Percentiles rank a stretch among this genome's conserved stretches.
These are phyloP conservation scores for Butastur rufipennis DNA, from an alignment of 2,113 vertebrate genomes.

Conservation along the genomic window DNA sequence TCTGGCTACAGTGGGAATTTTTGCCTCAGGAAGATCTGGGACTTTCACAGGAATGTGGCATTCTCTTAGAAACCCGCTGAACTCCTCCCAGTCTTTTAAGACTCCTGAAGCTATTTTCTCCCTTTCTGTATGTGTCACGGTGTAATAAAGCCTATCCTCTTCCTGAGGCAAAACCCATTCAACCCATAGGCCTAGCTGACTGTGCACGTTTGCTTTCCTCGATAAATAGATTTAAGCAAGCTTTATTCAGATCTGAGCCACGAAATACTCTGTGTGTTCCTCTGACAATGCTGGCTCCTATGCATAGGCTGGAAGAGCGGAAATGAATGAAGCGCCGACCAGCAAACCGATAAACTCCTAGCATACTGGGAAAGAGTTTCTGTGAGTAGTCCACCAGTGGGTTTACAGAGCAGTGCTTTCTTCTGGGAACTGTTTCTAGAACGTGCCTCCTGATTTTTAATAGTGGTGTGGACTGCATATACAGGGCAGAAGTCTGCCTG, in stretches of 20 bases:
- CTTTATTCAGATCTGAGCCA: background rate
- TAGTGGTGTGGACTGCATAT: rapidly evolving
- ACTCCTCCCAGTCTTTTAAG: background rate
- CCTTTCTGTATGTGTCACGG: background rate
- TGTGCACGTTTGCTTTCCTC: background rate
- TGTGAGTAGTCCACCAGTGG: background rate
- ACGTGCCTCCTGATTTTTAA: background rate
- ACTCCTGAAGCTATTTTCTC: background rate
- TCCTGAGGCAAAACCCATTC: background rate
- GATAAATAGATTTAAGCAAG: background rate
- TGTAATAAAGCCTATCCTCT: background rate
- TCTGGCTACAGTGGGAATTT: background rate
- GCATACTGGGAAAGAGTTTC: background rate
- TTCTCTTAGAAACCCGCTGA: background rate
- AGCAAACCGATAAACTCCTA: background rate
- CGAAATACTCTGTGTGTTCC: background rate
- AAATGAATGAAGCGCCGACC: background rate
- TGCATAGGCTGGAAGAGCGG: background rate
- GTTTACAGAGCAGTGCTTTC: background rate
- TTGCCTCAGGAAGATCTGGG: background rate
- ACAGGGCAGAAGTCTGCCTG: background rate
- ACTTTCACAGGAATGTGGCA: background rate
- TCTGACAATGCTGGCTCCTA: background rate
- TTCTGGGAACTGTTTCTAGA: background rate
- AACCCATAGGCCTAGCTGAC: background rate